Conservation (phyloP, 2,888 invertebrate genomes). For the Spilosoma lubricipeda region DNA sequence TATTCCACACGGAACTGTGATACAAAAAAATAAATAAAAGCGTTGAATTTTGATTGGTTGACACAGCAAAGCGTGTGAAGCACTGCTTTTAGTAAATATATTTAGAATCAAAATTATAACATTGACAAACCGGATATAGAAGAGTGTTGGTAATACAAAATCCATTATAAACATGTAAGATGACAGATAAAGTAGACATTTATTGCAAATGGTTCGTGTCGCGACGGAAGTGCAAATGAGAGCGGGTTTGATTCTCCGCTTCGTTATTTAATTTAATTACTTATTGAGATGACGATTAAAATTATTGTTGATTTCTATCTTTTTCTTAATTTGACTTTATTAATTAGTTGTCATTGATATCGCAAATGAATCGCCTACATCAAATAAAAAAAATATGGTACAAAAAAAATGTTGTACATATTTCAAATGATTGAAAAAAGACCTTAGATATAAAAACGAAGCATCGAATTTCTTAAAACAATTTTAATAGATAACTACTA, state of each 20-base stretch:
- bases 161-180: not conserved
- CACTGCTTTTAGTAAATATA: not conserved
- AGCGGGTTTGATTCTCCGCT: not conserved
- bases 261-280: not conserved
- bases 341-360: not conserved
- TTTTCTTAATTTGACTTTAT: not conserved
- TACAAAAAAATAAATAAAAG: not conserved
- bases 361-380: not conserved
- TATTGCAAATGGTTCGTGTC: slow-evolving; percentile 2
- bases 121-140: not conserved
- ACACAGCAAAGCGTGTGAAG: not conserved
- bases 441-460: too few relatives aligned
- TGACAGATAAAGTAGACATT: not conserved
- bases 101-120: not conserved
- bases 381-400: not conserved
- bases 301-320: not conserved
- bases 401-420: not conserved
- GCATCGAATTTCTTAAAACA: too few relatives aligned
- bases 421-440: not conserved
- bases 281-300: not conserved
- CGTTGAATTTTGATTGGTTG: not conserved
- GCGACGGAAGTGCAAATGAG: slow-evolving; percentile 2
- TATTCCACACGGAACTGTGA: not conserved
- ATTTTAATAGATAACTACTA: not conserved
- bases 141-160: not conserved